Evolutionary conservation across 2,888 invertebrate species (phyloP).

Genomic region (Nemoura dubitans): DNA sequence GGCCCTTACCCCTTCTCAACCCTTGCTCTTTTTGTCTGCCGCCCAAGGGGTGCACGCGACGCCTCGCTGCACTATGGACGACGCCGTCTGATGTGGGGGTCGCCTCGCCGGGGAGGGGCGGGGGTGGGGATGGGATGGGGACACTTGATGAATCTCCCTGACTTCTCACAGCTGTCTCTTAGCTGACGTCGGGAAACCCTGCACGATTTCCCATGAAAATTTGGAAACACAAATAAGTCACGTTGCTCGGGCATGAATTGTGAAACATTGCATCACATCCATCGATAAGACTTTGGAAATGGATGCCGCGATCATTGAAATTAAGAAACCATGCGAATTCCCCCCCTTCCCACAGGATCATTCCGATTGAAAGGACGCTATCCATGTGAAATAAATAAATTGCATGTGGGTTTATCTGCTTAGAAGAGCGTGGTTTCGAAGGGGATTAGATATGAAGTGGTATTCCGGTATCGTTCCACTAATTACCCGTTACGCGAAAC

Average conservation of each 20-base stretch:
- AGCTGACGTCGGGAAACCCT: background rate
- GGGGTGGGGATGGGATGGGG: slow-evolving; percentile 50
- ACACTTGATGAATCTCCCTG: slow-evolving; percentile 50
- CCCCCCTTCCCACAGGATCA: background rate
- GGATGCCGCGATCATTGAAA: background rate
- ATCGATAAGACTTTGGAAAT: background rate
- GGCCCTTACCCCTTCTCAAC: slow-evolving; percentile 37
- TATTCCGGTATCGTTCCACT: slow-evolving; percentile 15
- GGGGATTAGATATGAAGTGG: slow-evolving; percentile 1
- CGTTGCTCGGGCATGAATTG: background rate
- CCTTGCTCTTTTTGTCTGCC: slow-evolving; percentile 41
- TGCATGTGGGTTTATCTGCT: slow-evolving; percentile 5
- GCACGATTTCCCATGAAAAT: slow-evolving; percentile 15
- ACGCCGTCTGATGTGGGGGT: slow-evolving; percentile 48
- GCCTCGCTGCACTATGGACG: slow-evolving; percentile 34
- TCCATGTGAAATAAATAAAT: slow-evolving; percentile 20
- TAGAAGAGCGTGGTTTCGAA: background rate
- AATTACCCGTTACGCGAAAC: background rate
- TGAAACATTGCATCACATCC: background rate
- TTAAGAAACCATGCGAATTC: background rate
- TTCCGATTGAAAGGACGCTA: slow-evolving; percentile 2
- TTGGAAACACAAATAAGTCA: background rate
- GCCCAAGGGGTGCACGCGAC: slow-evolving; percentile 32
- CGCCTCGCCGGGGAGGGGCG: slow-evolving; percentile 52
- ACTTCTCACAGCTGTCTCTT: slow-evolving; percentile 42